Evolutionary conservation across 2,113 vertebrate genomes (phyloP).

Genomic region (Halcyon malimbica): DNA sequence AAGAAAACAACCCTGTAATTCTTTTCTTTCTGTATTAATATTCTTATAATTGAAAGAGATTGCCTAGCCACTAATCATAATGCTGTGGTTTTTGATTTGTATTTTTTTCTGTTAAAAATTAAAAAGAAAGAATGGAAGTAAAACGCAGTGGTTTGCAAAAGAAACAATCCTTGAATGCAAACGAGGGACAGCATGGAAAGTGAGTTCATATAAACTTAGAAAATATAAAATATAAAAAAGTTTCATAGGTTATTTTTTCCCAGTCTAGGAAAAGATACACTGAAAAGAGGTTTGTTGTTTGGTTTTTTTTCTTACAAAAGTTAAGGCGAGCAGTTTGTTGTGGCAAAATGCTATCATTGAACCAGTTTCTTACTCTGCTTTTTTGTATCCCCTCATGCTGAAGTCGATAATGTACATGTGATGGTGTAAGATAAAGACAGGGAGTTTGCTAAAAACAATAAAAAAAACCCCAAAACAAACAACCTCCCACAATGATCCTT

Average conservation of each 20-base stretch:
- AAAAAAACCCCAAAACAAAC: not conserved
- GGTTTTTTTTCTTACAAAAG: conserved; percentile 75
- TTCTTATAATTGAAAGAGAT: conserved; percentile 64
- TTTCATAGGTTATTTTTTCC: conserved; percentile 50
- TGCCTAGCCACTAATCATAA: conserved; percentile 67
- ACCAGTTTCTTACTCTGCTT: conserved; percentile 30
- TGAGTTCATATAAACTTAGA: conserved; percentile 74
- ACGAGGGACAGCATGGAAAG: conserved; percentile 31
- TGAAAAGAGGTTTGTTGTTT: conserved; percentile 52
- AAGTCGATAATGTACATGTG: not conserved
- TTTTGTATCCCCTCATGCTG: conserved; percentile 32
- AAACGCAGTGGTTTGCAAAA: conserved; percentile 69
- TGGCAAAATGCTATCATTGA: conserved; percentile 61
- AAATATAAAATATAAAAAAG: conserved; percentile 78
- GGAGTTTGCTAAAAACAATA: conserved; percentile 5
- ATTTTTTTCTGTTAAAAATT: conserved; percentile 22
- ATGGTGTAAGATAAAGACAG: not conserved
- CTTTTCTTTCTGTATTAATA: conserved; percentile 78
- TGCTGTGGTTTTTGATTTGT: conserved; percentile 39
- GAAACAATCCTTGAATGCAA: conserved; percentile 33
- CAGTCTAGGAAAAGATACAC: conserved; percentile 69
- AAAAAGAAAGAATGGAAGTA: conserved; percentile 7
- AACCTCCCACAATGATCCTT: not conserved
- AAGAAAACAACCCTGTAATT: conserved; percentile 79
- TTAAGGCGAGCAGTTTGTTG: conserved; percentile 80